Evolutionary conservation across 2,797 vertebrate species (phyloP).

Genomic region (Parotocinclus haroldoi): DNA sequence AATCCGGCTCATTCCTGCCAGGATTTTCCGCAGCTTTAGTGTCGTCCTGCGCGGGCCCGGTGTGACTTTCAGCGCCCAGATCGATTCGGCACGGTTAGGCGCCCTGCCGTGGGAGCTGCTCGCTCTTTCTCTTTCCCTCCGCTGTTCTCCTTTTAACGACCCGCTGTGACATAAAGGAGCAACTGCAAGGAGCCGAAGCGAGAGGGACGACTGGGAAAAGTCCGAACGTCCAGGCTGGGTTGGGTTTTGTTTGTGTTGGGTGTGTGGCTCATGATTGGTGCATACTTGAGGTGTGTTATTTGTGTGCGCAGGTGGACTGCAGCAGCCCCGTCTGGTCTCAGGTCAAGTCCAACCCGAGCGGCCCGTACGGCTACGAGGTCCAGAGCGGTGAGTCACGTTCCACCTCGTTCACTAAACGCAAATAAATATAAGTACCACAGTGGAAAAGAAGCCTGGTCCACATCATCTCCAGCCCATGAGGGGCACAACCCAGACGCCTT

Average conservation of each 20-base stretch:
- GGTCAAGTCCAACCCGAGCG: slow-evolving; percentile 79
- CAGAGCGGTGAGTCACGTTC: slow-evolving; percentile 74
- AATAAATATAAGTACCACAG: no score
- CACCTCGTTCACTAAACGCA: neutral
- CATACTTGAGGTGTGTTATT: neutral
- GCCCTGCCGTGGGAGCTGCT: slow-evolving; percentile 55
- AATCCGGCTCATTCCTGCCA: slow-evolving; percentile 68
- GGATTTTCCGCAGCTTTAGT: slow-evolving; percentile 79
- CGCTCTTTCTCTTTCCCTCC: slow-evolving; percentile 52
- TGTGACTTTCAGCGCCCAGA: slow-evolving; percentile 81
- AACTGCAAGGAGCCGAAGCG: slow-evolving; percentile 44
- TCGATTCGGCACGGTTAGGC: slow-evolving; percentile 78
- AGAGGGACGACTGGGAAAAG: no score
- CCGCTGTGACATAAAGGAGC: slow-evolving; percentile 65
- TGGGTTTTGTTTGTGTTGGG: neutral
- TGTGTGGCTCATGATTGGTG: no score
- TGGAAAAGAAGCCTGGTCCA: no score
- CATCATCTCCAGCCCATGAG: no score
- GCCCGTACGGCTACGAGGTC: slow-evolving; percentile 74
- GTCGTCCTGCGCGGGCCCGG: slow-evolving; percentile 76
- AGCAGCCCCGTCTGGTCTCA: slow-evolving; percentile 88
- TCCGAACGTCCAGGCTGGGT: no score
- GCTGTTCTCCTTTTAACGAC: slow-evolving; percentile 54
- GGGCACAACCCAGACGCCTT: no score
- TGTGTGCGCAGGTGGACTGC: slow-evolving; percentile 77